These are phyloP conservation scores for Polyommatus icarus DNA, from an alignment of 2,888 invertebrate species.

Conservation along the genomic window DNA sequence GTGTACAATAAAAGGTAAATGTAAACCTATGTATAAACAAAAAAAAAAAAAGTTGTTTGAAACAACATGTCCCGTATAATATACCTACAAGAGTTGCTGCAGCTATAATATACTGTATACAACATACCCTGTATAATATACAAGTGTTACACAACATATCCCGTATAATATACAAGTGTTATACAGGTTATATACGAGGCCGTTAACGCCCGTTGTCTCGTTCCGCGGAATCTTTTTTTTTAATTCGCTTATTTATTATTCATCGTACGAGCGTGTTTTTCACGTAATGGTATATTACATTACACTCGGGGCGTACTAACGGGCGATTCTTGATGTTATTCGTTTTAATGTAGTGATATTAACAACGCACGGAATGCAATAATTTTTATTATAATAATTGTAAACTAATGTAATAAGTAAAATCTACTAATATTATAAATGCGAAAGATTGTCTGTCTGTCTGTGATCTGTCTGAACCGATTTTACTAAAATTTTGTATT, in stretches of 20 bases:
- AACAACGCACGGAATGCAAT: not conserved
- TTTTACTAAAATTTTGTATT: too few species aligned
- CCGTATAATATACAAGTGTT: slow-evolving; percentile 1
- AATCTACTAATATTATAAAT: too few species aligned
- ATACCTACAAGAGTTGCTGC: too few species aligned
- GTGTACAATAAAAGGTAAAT: too few species aligned
- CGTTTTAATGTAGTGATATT: not conserved
- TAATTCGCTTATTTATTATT: slow-evolving; percentile 21
- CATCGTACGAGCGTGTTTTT: not conserved
- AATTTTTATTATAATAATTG: not conserved
- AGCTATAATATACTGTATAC: too few species aligned
- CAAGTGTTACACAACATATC: not conserved
- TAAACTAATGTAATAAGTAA: too few species aligned
- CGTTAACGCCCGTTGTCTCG: not conserved
- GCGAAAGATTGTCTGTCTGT: too few species aligned
- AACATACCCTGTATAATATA: too few species aligned
- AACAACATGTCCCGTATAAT: too few species aligned
- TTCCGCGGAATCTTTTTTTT: slow-evolving; percentile 19
- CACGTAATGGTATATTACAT: slow-evolving; percentile 15
- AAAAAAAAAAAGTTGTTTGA: too few species aligned
- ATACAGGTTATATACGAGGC: not conserved
- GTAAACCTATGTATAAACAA: too few species aligned
- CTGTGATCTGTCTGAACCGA: too few species aligned
- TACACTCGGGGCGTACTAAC: not conserved
- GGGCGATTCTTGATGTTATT: not conserved